Evolutionary conservation across 2,113 vertebrate species (phyloP).

Genomic region (Atractosteus spatula): DNA sequence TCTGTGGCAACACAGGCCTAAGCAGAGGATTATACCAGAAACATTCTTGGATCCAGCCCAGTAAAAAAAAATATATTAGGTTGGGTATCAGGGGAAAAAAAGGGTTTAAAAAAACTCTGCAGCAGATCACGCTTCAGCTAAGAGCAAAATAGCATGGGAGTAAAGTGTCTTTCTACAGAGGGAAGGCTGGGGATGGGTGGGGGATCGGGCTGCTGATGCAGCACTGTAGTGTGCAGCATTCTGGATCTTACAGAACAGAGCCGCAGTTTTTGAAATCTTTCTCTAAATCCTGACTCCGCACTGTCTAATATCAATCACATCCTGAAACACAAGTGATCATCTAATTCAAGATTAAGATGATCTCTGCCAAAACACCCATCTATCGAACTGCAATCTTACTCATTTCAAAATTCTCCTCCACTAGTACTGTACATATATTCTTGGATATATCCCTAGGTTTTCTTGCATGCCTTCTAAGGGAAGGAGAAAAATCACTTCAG

Average conservation of each 20-base stretch:
- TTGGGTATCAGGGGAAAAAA: conserved; percentile 40
- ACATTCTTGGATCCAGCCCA: conserved; percentile 33
- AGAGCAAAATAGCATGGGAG: conserved; percentile 9
- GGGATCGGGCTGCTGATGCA: background rate
- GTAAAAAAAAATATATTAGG: conserved; percentile 33
- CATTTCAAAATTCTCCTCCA: no score
- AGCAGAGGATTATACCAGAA: conserved; percentile 66
- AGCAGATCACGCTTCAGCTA: conserved; percentile 39
- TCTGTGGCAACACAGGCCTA: conserved; percentile 70
- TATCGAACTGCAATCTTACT: conserved; percentile 72
- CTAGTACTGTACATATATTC: no score
- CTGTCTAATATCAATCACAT: conserved; percentile 65
- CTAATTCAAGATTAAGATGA: conserved; percentile 69
- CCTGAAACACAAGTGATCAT: conserved; percentile 69
- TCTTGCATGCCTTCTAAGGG: no score
- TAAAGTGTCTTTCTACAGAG: conserved; percentile 44
- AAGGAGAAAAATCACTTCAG: no score
- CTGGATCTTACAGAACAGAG: conserved; percentile 1
- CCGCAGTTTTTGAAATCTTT: conserved; percentile 24
- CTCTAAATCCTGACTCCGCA: conserved; percentile 31
- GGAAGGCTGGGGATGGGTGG: conserved; percentile 17
- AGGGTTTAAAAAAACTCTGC: conserved; percentile 36
- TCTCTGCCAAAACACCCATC: conserved; percentile 64
- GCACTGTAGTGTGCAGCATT: background rate
- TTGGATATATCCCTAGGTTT: no score